These are phyloP conservation scores for Odiellus spinosus DNA, from an alignment of 2,888 invertebrate genomes.

Conservation along the genomic window DNA sequence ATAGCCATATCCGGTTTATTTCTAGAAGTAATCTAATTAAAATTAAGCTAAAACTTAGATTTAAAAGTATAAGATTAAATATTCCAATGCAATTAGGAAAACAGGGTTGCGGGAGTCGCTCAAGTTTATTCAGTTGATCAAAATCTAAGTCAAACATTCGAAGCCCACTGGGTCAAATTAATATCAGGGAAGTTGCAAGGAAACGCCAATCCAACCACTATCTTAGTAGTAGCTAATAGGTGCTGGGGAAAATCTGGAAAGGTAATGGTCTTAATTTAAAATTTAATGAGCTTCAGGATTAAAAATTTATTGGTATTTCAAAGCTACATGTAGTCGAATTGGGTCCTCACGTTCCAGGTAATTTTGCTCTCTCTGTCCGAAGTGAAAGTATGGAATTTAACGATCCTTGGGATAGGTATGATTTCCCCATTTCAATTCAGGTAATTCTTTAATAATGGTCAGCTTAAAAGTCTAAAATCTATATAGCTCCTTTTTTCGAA, in stretches of 20 bases:
- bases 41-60: neutral
- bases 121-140: constrained; percentile 30
- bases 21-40: constrained; percentile 24
- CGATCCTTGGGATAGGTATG: constrained; percentile 28
- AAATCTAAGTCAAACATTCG: constrained; percentile 30
- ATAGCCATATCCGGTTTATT: constrained; percentile 29
- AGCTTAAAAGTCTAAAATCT: constrained; percentile 1
- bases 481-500: neutral
- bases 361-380: constrained; percentile 28
- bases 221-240: constrained; percentile 28
- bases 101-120: constrained; percentile 28
- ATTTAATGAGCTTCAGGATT: neutral
- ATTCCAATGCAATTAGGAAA: constrained; percentile 23
- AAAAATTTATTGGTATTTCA: constrained; percentile 6
- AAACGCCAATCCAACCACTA: constrained; percentile 27
- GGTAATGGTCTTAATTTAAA: constrained; percentile 19
- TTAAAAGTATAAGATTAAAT: too few species aligned
- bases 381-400: constrained; percentile 28
- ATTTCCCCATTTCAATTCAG: constrained; percentile 31
- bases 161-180: constrained; percentile 29
- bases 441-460: constrained; percentile 18
- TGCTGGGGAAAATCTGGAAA: constrained; percentile 27
- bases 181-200: constrained; percentile 28
- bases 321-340: constrained; percentile 31
- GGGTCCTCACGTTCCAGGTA: constrained; percentile 29